A percentile compares a stretch with the other conserved stretches of the same genome.
These are phyloP conservation scores for Harpalus rubripes DNA, from an alignment of 2,888 invertebrate genomes.

Conservation along the genomic window DNA sequence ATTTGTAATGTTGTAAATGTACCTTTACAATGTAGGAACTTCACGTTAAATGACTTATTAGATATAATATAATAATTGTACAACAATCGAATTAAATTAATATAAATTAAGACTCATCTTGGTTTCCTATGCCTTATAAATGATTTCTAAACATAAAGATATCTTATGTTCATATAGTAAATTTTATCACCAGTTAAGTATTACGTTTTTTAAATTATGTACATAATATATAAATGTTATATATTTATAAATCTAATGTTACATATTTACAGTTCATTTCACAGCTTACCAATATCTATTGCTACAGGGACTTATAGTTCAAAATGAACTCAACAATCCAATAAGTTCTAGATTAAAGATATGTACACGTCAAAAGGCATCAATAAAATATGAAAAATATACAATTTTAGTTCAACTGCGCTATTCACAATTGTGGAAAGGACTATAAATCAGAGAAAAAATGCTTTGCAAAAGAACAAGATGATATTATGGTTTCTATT, in stretches of 20 bases:
- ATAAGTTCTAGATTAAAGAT: constrained; percentile 61
- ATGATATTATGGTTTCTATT: neutral
- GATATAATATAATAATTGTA: constrained; percentile 3
- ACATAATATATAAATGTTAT: constrained; percentile 47
- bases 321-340: constrained; percentile 56
- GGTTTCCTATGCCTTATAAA: neutral
- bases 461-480: neutral
- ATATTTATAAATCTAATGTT: constrained; percentile 60
- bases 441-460: constrained; percentile 2
- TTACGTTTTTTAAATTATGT: constrained; percentile 51
- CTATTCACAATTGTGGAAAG: constrained; percentile 22
- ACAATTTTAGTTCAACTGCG: constrained; percentile 12
- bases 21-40: constrained; percentile 44
- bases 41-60: constrained; percentile 13
- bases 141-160: constrained; percentile 1
- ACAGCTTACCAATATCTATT: constrained; percentile 64
- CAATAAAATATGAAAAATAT: constrained; percentile 56
- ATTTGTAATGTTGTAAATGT: no score
- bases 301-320: constrained; percentile 56
- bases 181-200: constrained; percentile 54
- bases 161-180: constrained; percentile 11
- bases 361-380: constrained; percentile 65
- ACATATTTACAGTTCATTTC: constrained; percentile 64
- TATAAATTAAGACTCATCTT: constrained; percentile 2
- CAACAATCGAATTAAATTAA: constrained; percentile 15